Percentiles rank a stretch among this genome's conserved stretches.
Conservation (phyloP, 2,113 vertebrate genomes). For the Elgaria multicarinata region DNA sequence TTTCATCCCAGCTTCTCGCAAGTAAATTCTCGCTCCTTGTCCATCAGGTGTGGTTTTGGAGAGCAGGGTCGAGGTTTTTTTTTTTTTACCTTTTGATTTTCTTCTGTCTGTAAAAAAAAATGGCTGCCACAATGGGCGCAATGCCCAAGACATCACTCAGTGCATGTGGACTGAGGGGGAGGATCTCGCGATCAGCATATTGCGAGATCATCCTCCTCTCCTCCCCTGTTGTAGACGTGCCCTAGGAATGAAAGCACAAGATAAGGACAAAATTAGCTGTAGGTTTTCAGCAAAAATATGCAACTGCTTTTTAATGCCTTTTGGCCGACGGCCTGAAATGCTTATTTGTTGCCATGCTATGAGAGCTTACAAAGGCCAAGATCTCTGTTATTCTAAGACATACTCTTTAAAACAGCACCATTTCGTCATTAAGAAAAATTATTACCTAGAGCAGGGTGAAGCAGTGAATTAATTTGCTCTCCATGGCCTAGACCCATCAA, state of each 20-base stretch:
- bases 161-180: no score
- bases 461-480: constrained; percentile 36
- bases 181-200: no score
- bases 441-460: constrained; percentile 33
- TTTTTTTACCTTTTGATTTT: no score
- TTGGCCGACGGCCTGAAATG: constrained; percentile 35
- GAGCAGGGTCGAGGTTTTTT: no score
- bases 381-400: constrained; percentile 39
- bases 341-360: constrained; percentile 13
- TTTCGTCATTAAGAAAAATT: constrained; percentile 32
- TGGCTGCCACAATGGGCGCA: no score
- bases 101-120: no score
- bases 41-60: no score
- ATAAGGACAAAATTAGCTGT: constrained; percentile 14
- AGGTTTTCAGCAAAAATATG: constrained; percentile 17
- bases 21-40: no score
- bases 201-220: no score
- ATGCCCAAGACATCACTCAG: no score
- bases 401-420: constrained; percentile 36
- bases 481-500: constrained; percentile 29
- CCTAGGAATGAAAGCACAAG: constrained; percentile 38
- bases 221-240: no score
- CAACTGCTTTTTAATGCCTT: constrained; percentile 35
- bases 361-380: constrained; percentile 30
- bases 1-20: no score